Evolutionary conservation across 2,113 vertebrate genomes (phyloP), one percentile per base, ranked within the genome.

Genomic region (Hemiprocne comata): DNA sequence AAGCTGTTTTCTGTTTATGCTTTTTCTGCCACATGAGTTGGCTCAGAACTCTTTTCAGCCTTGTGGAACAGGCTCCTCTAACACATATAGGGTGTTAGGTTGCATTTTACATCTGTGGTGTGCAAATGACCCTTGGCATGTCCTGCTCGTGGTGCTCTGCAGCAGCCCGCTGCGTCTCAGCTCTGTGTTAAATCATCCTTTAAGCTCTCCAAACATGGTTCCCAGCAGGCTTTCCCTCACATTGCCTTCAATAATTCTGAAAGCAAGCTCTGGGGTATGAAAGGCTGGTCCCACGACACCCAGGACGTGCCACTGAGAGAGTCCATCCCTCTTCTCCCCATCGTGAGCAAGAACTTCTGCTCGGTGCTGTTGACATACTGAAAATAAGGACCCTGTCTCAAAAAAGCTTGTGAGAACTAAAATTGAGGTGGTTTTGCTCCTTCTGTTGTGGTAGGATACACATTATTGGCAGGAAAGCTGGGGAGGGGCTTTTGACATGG

Each of bases 41-140:
- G 80, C 79, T 93, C 11, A 0, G 17, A 28, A 28, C 55, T 54
- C 1, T 25, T 72, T 64, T 74, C 81, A 85, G 69, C 87, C 62
- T 34, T 1, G 0, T 44, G 53, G 31, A 91, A 33, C 25, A 33
- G 11, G 23, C 62, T 31, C 31, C 57, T 21, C 17, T 36, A 60
- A 66, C 2, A 2, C 0, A 6, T 16, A 20, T 3, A 31, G 53
- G 50, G 31, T 16, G 11, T 62, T 46, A 44, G 66, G 57, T 69
- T 74, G 81, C 19, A 9, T 86, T 71, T 79, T 26, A 9, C 0
- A 0, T 38, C 74, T 36, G 24, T 34, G 1, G 0, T 11, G 15
- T 50, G 80, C 46, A 34, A 28, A 44, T n/a, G 38, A 29, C n/a
- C 20, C 34, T 55, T 16, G 46, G 57, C 73, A 57, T 21, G 51